Percentiles rank a stretch among this genome's conserved stretches.
These are phyloP conservation scores for Ethmia dodecea DNA, from an alignment of 2,888 invertebrate species.

Conservation along the genomic window DNA sequence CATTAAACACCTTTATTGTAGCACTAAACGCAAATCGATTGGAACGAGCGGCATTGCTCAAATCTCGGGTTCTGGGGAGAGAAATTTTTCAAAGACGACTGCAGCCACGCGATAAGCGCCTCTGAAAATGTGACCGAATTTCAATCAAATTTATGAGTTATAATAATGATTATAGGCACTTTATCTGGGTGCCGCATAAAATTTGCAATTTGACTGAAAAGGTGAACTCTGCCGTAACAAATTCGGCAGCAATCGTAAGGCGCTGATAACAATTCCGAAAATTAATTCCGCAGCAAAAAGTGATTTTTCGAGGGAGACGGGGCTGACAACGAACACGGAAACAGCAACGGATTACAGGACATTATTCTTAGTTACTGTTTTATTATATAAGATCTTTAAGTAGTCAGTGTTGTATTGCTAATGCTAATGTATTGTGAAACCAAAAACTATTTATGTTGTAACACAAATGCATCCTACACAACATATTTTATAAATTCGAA, in stretches of 20 bases:
- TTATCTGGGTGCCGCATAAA: conserved; percentile 68
- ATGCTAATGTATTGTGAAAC: no score
- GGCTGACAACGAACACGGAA: conserved; percentile 38
- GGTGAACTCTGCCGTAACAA: conserved; percentile 74
- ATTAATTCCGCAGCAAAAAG: conserved; percentile 66
- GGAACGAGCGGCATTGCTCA: conserved; percentile 56
- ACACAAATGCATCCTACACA: no score
- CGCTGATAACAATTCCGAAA: conserved; percentile 69
- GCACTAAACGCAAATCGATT: conserved; percentile 70
- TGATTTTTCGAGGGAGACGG: conserved; percentile 34
- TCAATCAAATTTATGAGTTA: conserved; percentile 77
- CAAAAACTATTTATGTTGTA: no score
- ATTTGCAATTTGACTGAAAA: conserved; percentile 74
- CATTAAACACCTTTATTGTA: conserved; percentile 64
- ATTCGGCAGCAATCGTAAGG: conserved; percentile 71
- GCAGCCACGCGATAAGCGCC: conserved; percentile 67
- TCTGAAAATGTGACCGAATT: conserved; percentile 73
- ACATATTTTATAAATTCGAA: no score
- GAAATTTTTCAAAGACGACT: conserved; percentile 73
- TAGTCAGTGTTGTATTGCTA: no score
- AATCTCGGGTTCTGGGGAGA: conserved; percentile 45
- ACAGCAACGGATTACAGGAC: conserved; percentile 37
- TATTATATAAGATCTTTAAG: no score
- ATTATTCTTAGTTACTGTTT: no score
- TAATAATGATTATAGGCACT: conserved; percentile 75